Conservation (phyloP, 2,888 invertebrate species). For the Leucophenga montana region DNA sequence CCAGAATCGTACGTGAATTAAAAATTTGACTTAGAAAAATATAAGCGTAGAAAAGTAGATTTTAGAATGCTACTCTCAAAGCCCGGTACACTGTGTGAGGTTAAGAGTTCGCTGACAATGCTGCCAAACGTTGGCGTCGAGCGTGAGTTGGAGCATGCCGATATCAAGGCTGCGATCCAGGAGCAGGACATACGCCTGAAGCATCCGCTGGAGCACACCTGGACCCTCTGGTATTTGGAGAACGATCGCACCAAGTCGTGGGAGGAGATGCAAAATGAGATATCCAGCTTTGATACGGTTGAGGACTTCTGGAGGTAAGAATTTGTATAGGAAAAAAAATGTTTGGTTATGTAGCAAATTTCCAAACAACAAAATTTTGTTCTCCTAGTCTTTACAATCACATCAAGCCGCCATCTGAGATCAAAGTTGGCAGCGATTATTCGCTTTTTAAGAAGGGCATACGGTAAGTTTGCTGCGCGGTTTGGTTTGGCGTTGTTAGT, state of each 20-base stretch:
- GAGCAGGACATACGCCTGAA: constrained; percentile 75
- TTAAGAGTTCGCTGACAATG: constrained; percentile 30
- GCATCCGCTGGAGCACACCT: constrained; percentile 93
- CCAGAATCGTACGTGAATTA: background rate
- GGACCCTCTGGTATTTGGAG: constrained; percentile 98
- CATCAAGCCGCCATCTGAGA: constrained; percentile 85
- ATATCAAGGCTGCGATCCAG: constrained; percentile 23
- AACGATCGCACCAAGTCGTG: constrained; percentile 87
- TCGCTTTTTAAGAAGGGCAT: constrained; percentile 81
- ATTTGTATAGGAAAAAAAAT: constrained; percentile 59
- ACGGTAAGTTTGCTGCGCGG: constrained; percentile 40
- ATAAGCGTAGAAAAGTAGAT: background rate
- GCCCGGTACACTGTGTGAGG: constrained; percentile 36
- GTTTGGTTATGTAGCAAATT: too few species aligned
- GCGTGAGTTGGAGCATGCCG: constrained; percentile 40
- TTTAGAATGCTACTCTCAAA: constrained; percentile 31
- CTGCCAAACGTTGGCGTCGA: constrained; percentile 33
- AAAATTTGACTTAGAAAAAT: background rate
- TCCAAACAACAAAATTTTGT: background rate
- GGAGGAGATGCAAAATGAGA: constrained; percentile 93
- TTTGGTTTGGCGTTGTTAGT: background rate
- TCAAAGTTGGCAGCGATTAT: constrained; percentile 86
- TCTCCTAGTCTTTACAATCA: constrained; percentile 86
- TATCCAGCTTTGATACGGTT: constrained; percentile 93
- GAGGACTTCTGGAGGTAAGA: constrained; percentile 98